Evolutionary conservation across 2,797 vertebrate genomes (phyloP).

Genomic region (Hozukius guyotensis): DNA sequence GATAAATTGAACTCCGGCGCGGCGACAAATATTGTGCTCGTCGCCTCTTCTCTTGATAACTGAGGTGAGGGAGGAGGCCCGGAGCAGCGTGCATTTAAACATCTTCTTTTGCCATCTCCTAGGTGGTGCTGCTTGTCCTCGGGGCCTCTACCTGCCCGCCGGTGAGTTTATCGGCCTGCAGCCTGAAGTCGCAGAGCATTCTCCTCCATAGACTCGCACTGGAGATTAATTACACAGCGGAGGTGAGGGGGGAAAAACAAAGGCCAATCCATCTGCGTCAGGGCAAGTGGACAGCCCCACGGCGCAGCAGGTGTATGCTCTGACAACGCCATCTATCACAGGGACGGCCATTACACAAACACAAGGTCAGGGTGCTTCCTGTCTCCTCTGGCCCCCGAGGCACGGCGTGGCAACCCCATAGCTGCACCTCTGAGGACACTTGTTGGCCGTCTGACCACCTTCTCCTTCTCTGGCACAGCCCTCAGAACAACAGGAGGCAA

Average conservation of each 20-base stretch:
- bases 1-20: slow-evolving; percentile 68
- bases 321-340: slow-evolving; percentile 81
- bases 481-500: slow-evolving; percentile 8
- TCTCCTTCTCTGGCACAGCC: neutral
- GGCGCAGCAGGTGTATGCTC: slow-evolving; percentile 64
- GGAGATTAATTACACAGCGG: slow-evolving; percentile 82
- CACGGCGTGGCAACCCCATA: slow-evolving; percentile 5
- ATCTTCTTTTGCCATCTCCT: slow-evolving; percentile 71
- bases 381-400: slow-evolving; percentile 25
- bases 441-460: slow-evolving; percentile 22
- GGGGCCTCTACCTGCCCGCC: slow-evolving; percentile 47
- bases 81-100: slow-evolving; percentile 73
- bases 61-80: slow-evolving; percentile 60
- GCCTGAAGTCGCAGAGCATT: slow-evolving; percentile 28
- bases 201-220: slow-evolving; percentile 53
- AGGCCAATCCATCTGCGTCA: slow-evolving; percentile 83
- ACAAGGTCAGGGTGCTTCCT: slow-evolving; percentile 79
- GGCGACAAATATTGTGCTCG: slow-evolving; percentile 67
- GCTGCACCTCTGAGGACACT: slow-evolving; percentile 43
- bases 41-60: slow-evolving; percentile 62
- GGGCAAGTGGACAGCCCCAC: slow-evolving; percentile 75
- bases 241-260: slow-evolving; percentile 78
- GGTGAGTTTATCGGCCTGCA: slow-evolving; percentile 66
- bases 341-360: slow-evolving; percentile 71
- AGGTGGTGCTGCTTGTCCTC: slow-evolving; percentile 59